Conservation (phyloP, 2,888 invertebrate genomes). For the Anthrax anthrax region DNA sequence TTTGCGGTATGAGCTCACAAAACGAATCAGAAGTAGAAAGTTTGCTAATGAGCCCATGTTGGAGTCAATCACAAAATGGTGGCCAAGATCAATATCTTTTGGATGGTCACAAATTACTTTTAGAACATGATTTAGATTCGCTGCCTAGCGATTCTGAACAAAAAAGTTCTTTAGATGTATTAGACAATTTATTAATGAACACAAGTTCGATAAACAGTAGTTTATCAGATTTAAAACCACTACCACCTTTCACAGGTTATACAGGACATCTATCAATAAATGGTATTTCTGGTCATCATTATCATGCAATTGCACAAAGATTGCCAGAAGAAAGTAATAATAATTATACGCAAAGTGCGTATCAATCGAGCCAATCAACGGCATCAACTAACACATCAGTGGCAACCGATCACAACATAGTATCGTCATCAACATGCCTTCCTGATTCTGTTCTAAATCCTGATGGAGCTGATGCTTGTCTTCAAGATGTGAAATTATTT, state of each 20-base stretch:
- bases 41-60: conserved; percentile 56
- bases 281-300: conserved; percentile 77
- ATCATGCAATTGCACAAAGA: conserved; percentile 68
- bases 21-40: conserved; percentile 49
- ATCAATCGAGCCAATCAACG: conserved; percentile 23
- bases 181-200: conserved; percentile 49
- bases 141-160: conserved; percentile 36
- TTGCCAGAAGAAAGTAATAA: conserved; percentile 62
- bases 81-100: conserved; percentile 38
- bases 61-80: conserved; percentile 42
- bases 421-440: conserved; percentile 58
- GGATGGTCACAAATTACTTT: conserved; percentile 40
- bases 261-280: conserved; percentile 76
- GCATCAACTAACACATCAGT: conserved; percentile 4
- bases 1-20: conserved; percentile 39
- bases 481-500: conserved; percentile 47
- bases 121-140: conserved; percentile 43
- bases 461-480: conserved; percentile 33
- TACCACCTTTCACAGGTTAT: conserved; percentile 77
- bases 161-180: conserved; percentile 44
- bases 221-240: conserved; percentile 68
- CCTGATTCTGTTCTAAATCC: conserved; percentile 42
- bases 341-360: conserved; percentile 49
- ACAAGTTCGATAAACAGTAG: conserved; percentile 40
- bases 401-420: conserved; percentile 52